A percentile compares a stretch with the other conserved stretches of the same genome.
Conservation (phyloP, 2,113 vertebrate species). For the Madoqua kirkii region DNA sequence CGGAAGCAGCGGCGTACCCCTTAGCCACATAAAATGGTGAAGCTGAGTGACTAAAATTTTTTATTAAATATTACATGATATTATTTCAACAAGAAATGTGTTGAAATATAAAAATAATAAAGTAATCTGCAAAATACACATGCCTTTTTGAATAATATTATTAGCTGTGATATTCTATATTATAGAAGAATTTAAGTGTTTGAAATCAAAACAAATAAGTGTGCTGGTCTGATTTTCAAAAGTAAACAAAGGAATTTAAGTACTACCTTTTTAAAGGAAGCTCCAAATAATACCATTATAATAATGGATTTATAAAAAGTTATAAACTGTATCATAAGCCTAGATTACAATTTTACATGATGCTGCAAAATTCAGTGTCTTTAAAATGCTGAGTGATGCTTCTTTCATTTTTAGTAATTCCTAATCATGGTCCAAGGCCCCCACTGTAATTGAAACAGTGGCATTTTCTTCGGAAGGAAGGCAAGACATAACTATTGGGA, state of each 20-base stretch:
- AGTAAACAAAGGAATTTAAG: slow-evolving; percentile 7
- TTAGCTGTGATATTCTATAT: neutral
- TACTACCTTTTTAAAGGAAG: neutral
- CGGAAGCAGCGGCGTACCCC: neutral
- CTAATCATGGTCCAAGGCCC: neutral
- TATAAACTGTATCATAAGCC: neutral
- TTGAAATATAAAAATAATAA: neutral
- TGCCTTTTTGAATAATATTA: neutral
- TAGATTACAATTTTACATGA: neutral
- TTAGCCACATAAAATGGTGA: neutral
- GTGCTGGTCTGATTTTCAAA: neutral
- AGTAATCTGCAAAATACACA: neutral
- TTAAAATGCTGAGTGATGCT: neutral
- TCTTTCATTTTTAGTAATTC: neutral
- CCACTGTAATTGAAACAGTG: neutral
- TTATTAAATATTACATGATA: neutral
- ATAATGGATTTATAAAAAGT: neutral
- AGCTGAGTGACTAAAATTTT: neutral
- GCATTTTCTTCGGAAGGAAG: neutral
- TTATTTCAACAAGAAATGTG: neutral
- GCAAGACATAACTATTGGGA: neutral
- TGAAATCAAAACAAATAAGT: slow-evolving; percentile 27
- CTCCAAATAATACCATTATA: neutral
- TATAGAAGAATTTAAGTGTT: neutral
- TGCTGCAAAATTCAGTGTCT: neutral